phyloP scores from a whole-genome alignment of 2,113 vertebrate genomes.

The Elanoides forficatus region DNA sequence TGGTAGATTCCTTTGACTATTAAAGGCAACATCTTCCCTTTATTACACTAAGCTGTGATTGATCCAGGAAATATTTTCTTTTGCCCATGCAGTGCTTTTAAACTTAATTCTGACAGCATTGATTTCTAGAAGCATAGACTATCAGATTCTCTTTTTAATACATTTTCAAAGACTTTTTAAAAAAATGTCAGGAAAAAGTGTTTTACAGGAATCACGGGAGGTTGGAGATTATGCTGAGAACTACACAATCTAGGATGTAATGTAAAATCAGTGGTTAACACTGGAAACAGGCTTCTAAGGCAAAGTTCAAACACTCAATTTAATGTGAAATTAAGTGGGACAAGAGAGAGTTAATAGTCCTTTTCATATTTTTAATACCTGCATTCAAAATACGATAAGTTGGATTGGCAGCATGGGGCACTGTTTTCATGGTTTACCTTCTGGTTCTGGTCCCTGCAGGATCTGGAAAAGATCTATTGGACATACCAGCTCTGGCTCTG shows the following conservation, averaged over 20 bases:
- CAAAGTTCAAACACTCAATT: background rate
- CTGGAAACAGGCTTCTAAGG: background rate
- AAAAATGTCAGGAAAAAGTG: background rate
- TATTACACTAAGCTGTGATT: background rate
- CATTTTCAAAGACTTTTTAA: background rate
- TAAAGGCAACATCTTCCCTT: background rate
- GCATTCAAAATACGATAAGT: background rate
- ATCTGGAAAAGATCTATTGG: background rate
- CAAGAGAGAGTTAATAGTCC: background rate
- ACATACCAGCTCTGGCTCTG: background rate
- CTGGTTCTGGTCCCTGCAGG: background rate
- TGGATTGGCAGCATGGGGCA: background rate
- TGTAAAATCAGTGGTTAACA: background rate
- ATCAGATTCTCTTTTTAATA: background rate
- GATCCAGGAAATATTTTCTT: background rate
- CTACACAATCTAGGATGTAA: background rate
- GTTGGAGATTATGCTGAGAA: background rate
- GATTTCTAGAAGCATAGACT: background rate
- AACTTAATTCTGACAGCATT: background rate
- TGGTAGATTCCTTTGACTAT: background rate
- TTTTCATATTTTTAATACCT: constrained; percentile 3
- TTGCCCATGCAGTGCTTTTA: background rate
- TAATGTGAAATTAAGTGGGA: background rate
- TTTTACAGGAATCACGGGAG: background rate
- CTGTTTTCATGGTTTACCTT: background rate